phyloP scores from a whole-genome alignment of 2,888 invertebrate genomes.

The Mechanitis mazaeus region DNA sequence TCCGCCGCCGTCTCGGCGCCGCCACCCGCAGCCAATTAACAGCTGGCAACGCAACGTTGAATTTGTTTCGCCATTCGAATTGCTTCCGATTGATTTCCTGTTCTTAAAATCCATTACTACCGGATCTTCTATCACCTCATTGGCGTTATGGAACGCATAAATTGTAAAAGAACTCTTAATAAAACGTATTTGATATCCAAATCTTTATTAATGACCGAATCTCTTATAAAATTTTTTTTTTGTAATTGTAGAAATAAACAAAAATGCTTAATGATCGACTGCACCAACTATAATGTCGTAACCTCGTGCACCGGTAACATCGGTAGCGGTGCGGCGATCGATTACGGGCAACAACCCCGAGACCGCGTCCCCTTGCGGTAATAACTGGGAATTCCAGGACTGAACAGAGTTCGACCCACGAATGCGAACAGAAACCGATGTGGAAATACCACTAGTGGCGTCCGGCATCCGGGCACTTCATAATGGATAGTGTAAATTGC shows the following conservation, averaged over 20 bases:
- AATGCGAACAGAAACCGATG: conserved; percentile 39
- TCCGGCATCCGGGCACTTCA: conserved; percentile 45
- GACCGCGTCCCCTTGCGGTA: conserved; percentile 59
- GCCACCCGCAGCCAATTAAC: conserved; percentile 76
- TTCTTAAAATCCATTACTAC: conserved; percentile 46
- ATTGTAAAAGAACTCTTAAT: neutral
- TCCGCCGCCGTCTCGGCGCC: conserved; percentile 76
- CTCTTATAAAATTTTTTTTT: too few relatives aligned
- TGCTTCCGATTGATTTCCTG: conserved; percentile 74
- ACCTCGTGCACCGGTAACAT: conserved; percentile 63
- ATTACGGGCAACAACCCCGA: conserved; percentile 71
- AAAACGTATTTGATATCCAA: too few relatives aligned
- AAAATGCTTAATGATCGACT: conserved; percentile 31
- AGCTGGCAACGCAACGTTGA: conserved; percentile 68
- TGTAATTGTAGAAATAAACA: too few relatives aligned
- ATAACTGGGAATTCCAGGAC: conserved; percentile 72
- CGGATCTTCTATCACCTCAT: conserved; percentile 35
- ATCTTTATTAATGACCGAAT: too few relatives aligned
- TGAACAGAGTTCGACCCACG: conserved; percentile 44
- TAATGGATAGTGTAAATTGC: conserved; percentile 32
- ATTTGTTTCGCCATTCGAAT: conserved; percentile 71
- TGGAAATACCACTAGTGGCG: conserved; percentile 64
- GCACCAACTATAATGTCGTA: conserved; percentile 57
- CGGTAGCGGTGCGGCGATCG: conserved; percentile 60
- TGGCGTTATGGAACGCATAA: neutral